Base-by-base conservation (phyloP, 2,113 vertebrate genomes). In the Charadrius vociferus region DNA sequence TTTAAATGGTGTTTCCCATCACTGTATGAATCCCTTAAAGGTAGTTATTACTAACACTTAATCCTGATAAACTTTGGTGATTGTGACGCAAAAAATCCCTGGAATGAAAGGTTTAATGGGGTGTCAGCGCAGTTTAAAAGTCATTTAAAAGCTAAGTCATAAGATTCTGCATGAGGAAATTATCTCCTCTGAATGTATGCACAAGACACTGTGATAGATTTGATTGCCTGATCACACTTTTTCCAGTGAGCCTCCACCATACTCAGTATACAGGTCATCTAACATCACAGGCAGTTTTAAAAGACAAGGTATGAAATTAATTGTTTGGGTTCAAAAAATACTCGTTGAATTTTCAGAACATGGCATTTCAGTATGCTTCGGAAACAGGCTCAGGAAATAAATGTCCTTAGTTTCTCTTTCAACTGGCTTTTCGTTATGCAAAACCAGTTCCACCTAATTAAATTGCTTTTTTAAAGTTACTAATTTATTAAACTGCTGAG, bases 401-500 rank as follows among this genome's bases (percentile, higher is more conserved):
- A 80, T 39, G 56, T n/a, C 87, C 78, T 90, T 70, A 81, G 18
- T 79, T 96, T 82, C 86, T 89, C 87, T 94, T 97, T 98, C 95
- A 78, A 92, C 21, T 14, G 47, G 55, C 39, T 91, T 97, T 97
- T 97, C 49, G 66, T 93, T 97, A 95, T 50, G 74, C 80, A 82
- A 97, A 97, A 96, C 18, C 65, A 86, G 81, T 95, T 83, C 87
- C 36, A 93, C 37, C 82, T 96, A 98, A 98, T 97, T 98, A 95
- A 94, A 96, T 85, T 85, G 81, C 43, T 94, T 95, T 97, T 96
- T 88, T 59, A 88, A 94, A 96, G 59, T 96, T 96, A 59, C 84
- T 96, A 97, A 98, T 98, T 97, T 92, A 96, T 98, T 95, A 94
- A 98, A 97, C 95, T 95, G 88, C 74, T 68, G 90, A 97, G 96